Evolutionary conservation across 2,888 invertebrate genomes (phyloP).

Genomic region (Noctua pronuba): DNA sequence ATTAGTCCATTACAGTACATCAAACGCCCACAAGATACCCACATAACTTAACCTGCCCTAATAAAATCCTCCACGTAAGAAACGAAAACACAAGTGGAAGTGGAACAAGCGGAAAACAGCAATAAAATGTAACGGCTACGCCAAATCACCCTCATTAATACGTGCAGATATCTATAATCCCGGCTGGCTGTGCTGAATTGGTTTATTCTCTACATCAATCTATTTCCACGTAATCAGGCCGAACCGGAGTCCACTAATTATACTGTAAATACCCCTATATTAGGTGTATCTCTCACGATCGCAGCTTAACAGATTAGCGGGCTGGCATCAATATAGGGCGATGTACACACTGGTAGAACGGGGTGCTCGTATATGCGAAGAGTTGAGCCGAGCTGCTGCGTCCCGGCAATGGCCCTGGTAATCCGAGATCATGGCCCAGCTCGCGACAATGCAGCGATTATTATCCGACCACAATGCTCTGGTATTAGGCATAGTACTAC

Average conservation of each 20-base stretch:
- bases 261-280: conserved; percentile 63
- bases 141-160: conserved; percentile 61
- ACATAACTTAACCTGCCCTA: conserved; percentile 52
- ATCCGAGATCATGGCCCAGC: conserved; percentile 66
- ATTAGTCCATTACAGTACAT: conserved; percentile 56
- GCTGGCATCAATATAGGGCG: conserved; percentile 47
- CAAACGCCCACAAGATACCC: conserved; percentile 49
- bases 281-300: conserved; percentile 62
- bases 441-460: conserved; percentile 66
- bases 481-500: conserved; percentile 55
- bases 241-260: conserved; percentile 65
- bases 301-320: conserved; percentile 67
- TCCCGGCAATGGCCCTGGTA: conserved; percentile 62
- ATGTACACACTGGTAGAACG: conserved; percentile 6
- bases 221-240: conserved; percentile 65
- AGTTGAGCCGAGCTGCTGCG: conserved; percentile 43
- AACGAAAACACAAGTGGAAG: conserved; percentile 54
- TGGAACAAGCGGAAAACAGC: conserved; percentile 53
- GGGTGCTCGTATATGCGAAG: conserved; percentile 14
- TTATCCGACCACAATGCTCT: conserved; percentile 62
- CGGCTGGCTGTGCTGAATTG: conserved; percentile 49
- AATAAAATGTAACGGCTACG: conserved; percentile 59
- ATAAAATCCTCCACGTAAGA: conserved; percentile 47
- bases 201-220: conserved; percentile 66
- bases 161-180: conserved; percentile 61